Percentiles rank a stretch among this genome's conserved stretches.
These are phyloP conservation scores for Tethea ocularis DNA, from an alignment of 2,888 invertebrate genomes.

Conservation along the genomic window DNA sequence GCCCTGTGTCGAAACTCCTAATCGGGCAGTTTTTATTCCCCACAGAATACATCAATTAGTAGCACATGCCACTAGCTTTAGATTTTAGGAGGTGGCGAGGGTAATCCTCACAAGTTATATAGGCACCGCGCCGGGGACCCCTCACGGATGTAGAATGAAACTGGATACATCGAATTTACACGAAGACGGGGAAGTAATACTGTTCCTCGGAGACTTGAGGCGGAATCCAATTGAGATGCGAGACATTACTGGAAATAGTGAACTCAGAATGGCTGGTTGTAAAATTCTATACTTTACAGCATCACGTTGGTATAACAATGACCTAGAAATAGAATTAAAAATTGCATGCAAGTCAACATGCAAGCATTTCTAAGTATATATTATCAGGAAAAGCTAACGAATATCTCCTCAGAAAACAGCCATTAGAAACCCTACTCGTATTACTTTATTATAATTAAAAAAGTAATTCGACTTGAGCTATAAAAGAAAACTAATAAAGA, in stretches of 20 bases:
- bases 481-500: slow-evolving; percentile 12
- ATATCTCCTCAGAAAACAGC: neutral
- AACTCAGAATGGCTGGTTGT: slow-evolving; percentile 23
- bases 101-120: slow-evolving; percentile 59
- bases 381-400: neutral
- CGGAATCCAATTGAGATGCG: slow-evolving; percentile 41
- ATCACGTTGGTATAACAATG: slow-evolving; percentile 33
- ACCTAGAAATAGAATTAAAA: no score
- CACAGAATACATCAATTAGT: slow-evolving; percentile 69
- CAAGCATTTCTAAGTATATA: no score
- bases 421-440: neutral
- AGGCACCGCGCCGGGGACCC: slow-evolving; percentile 39
- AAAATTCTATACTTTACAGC: slow-evolving; percentile 42
- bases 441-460: neutral
- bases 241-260: slow-evolving; percentile 11
- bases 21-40: slow-evolving; percentile 75
- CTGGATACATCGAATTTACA: slow-evolving; percentile 48
- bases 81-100: slow-evolving; percentile 63
- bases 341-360: no score
- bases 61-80: slow-evolving; percentile 68
- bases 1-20: slow-evolving; percentile 40
- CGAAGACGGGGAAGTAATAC: slow-evolving; percentile 19
- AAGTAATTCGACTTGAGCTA: neutral
- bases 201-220: slow-evolving; percentile 27
- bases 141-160: slow-evolving; percentile 38